Base-by-base conservation (phyloP, 2,797 vertebrate genomes). In the Crypturellus tataupa region DNA sequence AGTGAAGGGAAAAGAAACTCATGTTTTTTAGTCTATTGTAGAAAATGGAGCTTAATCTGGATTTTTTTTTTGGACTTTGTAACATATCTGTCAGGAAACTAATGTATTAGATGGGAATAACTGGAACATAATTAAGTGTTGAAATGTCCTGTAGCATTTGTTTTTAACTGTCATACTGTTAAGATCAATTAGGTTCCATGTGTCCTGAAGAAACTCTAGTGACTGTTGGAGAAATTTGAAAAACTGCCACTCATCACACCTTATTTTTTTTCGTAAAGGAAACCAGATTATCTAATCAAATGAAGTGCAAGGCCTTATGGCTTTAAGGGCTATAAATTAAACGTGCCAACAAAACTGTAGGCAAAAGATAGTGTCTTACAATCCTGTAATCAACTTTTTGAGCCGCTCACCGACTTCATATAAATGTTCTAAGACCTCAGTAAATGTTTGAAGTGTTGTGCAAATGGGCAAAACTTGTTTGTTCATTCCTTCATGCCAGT, bases 61-160 rank as follows among this genome's bases (percentile, higher is more conserved):
- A 29, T 89, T 88, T 84, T 49, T 88, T 84, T 49, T 70, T 29
- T 89, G 68, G 42, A 78, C 46, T 56, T 15, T 92, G 62, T 51
- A 68, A 60, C 4, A 67, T 14, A 67, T 39, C 4, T 39, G 9
- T 9, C 31, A 78, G 18, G 16, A 47, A 12, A 65, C 31, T 17
- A 62, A 56, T 1, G 9, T 70, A 76, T 90, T 86, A 24, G 2
- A 47, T 85, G 47, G 76, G n/a, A 70, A 24, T n/a, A 70, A 47
- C 87, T 90, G 68, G 94, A 95, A 93, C 51, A 18, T 46, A 17
- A 13, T 42, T 70, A 64, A 79, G 18, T 75, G 44, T 69, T 85
- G 59, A 31, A 16, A 60, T 56, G 33, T 68, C 51, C 53, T 37
- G 69, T 55, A 82, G 58, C 42, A 81, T 73, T 67, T 5, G 42